phyloP scores from a whole-genome alignment of 2,888 invertebrate genomes.

The Microctonus hyperodae region DNA sequence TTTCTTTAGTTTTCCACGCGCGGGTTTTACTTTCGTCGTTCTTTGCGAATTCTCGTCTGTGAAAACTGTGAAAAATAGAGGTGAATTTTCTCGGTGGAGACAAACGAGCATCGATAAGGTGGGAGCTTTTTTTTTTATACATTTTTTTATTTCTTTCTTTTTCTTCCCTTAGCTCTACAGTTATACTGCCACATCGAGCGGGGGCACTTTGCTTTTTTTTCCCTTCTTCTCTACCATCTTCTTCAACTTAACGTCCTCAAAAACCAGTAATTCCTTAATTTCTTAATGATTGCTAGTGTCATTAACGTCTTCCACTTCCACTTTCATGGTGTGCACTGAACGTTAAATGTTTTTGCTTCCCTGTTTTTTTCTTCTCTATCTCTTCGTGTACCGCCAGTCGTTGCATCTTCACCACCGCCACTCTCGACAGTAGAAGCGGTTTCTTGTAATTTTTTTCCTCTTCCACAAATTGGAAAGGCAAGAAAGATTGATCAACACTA shows the following conservation, averaged over 20 bases:
- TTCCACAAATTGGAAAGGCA: not conserved
- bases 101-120: slow-evolving; percentile 38
- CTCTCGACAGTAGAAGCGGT: not conserved
- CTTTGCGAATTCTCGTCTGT: slow-evolving; percentile 28
- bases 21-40: slow-evolving; percentile 22
- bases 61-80: slow-evolving; percentile 36
- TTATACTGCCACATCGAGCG: slow-evolving; percentile 16
- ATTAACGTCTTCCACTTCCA: slow-evolving; percentile 38
- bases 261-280: slow-evolving; percentile 43
- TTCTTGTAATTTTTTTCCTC: not conserved
- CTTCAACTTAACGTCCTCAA: slow-evolving; percentile 21
- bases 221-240: not conserved
- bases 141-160: slow-evolving; percentile 25
- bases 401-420: not conserved
- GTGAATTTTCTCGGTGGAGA: slow-evolving; percentile 36
- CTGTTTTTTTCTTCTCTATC: slow-evolving; percentile 12
- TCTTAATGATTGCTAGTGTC: slow-evolving; percentile 42
- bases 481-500: slow-evolving; percentile 24
- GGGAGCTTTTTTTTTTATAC: slow-evolving; percentile 31
- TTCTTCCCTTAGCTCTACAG: slow-evolving; percentile 19
- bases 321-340: slow-evolving; percentile 3
- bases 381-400: not conserved
- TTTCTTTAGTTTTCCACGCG: slow-evolving; percentile 19
- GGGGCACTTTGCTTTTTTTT: not conserved
- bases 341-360: slow-evolving; percentile 23